phyloP scores from a whole-genome alignment of 2,888 invertebrate species.

The Aricia artaxerxes region DNA sequence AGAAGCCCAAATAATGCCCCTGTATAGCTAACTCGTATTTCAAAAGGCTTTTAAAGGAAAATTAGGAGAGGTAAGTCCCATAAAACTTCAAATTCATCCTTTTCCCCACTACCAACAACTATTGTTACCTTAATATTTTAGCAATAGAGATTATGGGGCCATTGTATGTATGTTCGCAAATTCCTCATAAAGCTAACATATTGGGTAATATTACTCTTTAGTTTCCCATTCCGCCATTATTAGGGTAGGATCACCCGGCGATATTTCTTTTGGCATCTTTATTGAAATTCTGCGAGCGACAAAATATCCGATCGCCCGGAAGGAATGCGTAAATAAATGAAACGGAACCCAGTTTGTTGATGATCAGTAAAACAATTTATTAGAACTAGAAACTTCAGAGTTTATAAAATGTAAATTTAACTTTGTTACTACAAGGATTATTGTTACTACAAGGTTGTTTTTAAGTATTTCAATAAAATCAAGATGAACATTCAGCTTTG shows the following conservation, averaged over 20 bases:
- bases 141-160: conserved; percentile 38
- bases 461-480: too few species aligned
- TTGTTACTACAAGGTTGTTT: too few species aligned
- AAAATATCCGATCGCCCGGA: conserved; percentile 57
- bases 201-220: conserved; percentile 54
- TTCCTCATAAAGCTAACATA: conserved; percentile 69
- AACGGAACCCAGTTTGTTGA: conserved; percentile 21
- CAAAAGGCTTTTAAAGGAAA: background rate
- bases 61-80: background rate
- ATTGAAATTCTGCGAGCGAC: conserved; percentile 72
- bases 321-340: conserved; percentile 48
- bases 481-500: too few species aligned
- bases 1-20: too few species aligned
- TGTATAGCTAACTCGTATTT: too few species aligned
- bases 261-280: conserved; percentile 67
- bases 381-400: too few species aligned
- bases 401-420: too few species aligned
- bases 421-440: too few species aligned
- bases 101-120: background rate
- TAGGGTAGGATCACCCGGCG: conserved; percentile 50
- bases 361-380: background rate
- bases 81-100: background rate
- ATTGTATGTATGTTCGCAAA: conserved; percentile 65
- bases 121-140: conserved; percentile 19
- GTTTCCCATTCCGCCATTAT: conserved; percentile 58